Evolutionary conservation across 2,113 vertebrate genomes (phyloP), one percentile per base, ranked within the genome.

Genomic region (Ariopsis seemanni): DNA sequence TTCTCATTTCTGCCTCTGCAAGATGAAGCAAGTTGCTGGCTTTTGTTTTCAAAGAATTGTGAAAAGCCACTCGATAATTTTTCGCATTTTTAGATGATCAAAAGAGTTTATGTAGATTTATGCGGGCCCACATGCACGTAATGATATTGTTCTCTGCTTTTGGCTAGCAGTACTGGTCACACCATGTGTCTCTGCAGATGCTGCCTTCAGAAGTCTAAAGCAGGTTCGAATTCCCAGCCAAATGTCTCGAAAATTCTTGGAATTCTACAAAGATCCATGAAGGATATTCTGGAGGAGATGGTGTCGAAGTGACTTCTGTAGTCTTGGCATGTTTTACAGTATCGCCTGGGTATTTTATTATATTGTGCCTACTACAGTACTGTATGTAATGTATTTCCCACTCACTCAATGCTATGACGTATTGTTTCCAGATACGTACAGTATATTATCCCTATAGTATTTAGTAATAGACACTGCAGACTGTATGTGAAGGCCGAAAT

Each of bases 71-170:
- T 67, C 17, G 34, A 42, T 65, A 5, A 34, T 57, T 77, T 57
- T 50, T 71, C 5, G 20, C 1, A 62, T 25, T 30, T 69, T 14
- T 55, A 79, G 30, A 75, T 71, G 71, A 85, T 85, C 84, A 75
- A 85, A 85, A 50, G 53, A 74, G 15, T 85, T 60, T 34, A 75
- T 75, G 71, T 15, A 85, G 53, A 75, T 85, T 85, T 85, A 75
- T 85, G 71, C 84, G 62, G 84, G 55, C 71, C 71, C 84, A 85
- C 55, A 60, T 75, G 69, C 71, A 85, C 69, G 18, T 75, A 85
- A 75, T 72, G 53, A 85, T 75, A 85, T 85, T 85, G 69, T 85
- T 85, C n/a, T 85, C 27, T 75, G 27, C 52, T 85, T 85, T 60
- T 85, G 84, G 84, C 71, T 71, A 58, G 15, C 34, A 5, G 48